Evolutionary conservation across 1,140 invertebrate genomes (phyloP), one percentile per base, ranked within the genome.

Genomic region (Marisa cornuarietis): DNA sequence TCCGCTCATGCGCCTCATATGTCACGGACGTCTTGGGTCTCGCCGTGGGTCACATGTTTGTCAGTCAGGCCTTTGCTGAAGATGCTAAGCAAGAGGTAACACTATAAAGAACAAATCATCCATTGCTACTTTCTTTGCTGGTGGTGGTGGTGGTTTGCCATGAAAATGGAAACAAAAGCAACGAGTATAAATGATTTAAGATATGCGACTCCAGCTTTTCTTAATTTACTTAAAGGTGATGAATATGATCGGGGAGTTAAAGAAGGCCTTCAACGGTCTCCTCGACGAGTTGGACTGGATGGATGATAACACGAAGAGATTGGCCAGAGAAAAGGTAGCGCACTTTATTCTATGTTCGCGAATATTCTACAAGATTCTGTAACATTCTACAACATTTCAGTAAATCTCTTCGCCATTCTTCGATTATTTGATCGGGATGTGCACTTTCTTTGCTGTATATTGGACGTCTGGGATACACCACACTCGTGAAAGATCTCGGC

Each of bases 41-140:
- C 88, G 97, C 97, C 0, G 94, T 98, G 9, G 97, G 97, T 0
- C 95, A 96, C 1, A 96, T 98, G 93, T 99, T 98, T 86, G 96
- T 99, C 0, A 92, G 96, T 5, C 95, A 98, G 91, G 94, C 95
- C 1, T 97, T 97, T 88, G 93, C 96, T 79, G 94, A 94, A 1
- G 93, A 94, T 75, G 94, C 95, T 0, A 96, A 97, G 90, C 92
- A 92, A 0, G 92, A 92, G 90, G 94, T 94, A 76, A 58, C 54
- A 58, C 11, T 58, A 1, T 58, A 3, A 49, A 26, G 4, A 10
- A 20, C n/a, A 24, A 14, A n/a, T 24, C 49, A 22, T 69, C 51
- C 13, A 69, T 18, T 10, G 2, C 18, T 52, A 42, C 7, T 61
- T 51, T 16, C 16, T 74, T n/a, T 52, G n/a, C 2, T 24, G 0